Base-by-base conservation (phyloP, 2,888 invertebrate species). In the Drosophila anomelani region DNA sequence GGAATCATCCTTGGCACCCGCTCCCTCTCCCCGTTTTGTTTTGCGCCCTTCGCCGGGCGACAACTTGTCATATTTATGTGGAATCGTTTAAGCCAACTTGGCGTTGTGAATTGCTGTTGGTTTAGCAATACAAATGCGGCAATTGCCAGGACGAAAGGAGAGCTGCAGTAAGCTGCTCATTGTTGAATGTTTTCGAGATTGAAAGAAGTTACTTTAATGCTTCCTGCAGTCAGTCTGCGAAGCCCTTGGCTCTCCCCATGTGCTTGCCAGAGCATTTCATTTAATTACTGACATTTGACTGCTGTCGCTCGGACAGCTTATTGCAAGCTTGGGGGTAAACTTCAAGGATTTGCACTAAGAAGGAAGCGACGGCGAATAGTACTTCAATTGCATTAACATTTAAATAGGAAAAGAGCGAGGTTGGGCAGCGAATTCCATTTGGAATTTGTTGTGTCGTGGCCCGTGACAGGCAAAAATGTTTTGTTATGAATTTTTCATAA, bases 41-140 rank as follows among this genome's bases (percentile, higher is more conserved):
- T 66, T 53, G 29, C 43, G 38, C 56, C 47, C 23, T 54, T 59
- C 17, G 47, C 44, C 17, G 44, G 60, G 60, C 73, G 59, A 62
- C 70, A 73, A 80, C 79, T 81, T 77, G 83, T 87, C 85, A 87
- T 87, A 85, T 85, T 87, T 87, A 85, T 85, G 76, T 78, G 75
- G 56, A 70, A 76, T 67, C 76, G 72, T 80, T 76, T 80, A 85
- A 87, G 87, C 80, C 75, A 86, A 76, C 77, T 78, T 68, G 57
- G 74, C 73, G 49, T 46, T 72, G 70, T 53, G 67, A 58, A 67
- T 58, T 56, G 74, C 46, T 74, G 74, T 73, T 67, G 55, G 71
- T 58, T 63, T 63, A 54, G 57, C 63, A 58, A 71, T 71, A 71
- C 61, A 73, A 72, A 78, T 69, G 80, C 78, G 80, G 71, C 78